Evolutionary conservation across 2,888 invertebrate genomes (phyloP), one percentile per base, ranked within the genome.

Genomic region (Agrotis clavis): DNA sequence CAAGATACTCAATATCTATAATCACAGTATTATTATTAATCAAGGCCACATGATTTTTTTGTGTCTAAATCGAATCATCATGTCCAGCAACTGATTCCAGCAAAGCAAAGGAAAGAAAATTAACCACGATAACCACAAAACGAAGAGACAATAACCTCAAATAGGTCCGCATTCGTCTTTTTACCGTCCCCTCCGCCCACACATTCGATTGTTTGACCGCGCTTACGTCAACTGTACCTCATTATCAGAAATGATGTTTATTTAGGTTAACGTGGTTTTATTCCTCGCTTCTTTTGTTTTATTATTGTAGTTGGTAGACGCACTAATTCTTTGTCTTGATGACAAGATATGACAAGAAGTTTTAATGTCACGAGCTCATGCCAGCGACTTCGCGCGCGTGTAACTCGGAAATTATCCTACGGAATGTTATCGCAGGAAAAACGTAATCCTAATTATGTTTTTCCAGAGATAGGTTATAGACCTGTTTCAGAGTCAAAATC

Each of bases 171-270:
- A 83, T 81, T 75, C 70, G 62, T 77, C 62, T 68, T 72, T 77
- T 81, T 73, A 47, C 69, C 62, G 48, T 59, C 57, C n/a, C 57
- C 41, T 41, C 71, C 60, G 21, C 65, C 71, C 69, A 74, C 72
- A 63, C 73, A 71, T 78, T 77, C 74, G 74, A 66, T 63, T 72
- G 71, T 76, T 76, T 77, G 79, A 77, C 72, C 63, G 74, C 66
- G 67, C 70, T 74, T 71, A 75, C 77, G 82, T 83, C 77, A 73
- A 69, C 71, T 53, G 53, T 47, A 59, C 54, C 64, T 76, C 57
- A 67, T 80, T 74, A 80, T 74, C 61, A 70, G 57, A 59, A 81
- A 74, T 60, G 64, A 77, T 82, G 72, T 86, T 85, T 85, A 83
- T 85, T 79, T 78, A 74, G 84, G 85, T 80, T 79, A 81, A 77